A percentile compares a stretch with the other conserved stretches of the same genome.
Conservation (phyloP, 1,140 invertebrate genomes). For the Drosophila arizonae region DNA sequence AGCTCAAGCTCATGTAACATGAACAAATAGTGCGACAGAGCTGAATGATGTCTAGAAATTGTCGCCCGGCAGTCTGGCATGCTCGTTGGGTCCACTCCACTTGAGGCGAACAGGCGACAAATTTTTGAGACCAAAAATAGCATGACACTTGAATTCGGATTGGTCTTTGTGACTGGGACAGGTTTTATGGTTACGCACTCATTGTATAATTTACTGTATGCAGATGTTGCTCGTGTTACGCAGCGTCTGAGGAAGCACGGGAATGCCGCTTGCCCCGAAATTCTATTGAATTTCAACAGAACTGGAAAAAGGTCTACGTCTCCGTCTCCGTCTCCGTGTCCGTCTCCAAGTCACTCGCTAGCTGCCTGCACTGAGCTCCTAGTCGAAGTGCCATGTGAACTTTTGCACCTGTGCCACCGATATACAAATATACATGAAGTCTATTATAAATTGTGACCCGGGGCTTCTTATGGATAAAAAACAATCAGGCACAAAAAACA, state of each 20-base stretch:
- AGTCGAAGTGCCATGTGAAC: slow-evolving; percentile 53
- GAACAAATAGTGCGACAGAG: slow-evolving; percentile 64
- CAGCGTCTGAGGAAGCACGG: slow-evolving; percentile 41
- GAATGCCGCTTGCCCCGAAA: slow-evolving; percentile 52
- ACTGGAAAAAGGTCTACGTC: slow-evolving; percentile 26
- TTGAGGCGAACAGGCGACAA: slow-evolving; percentile 68
- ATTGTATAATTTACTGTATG: slow-evolving; percentile 73
- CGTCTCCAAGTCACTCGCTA: slow-evolving; percentile 1
- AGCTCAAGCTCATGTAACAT: slow-evolving; percentile 62
- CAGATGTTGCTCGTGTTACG: slow-evolving; percentile 56
- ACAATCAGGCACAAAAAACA: slow-evolving; percentile 62
- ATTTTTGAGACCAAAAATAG: slow-evolving; percentile 73
- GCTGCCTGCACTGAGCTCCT: background rate
- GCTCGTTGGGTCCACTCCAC: slow-evolving; percentile 44
- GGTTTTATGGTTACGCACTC: slow-evolving; percentile 72
- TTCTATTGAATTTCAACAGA: slow-evolving; percentile 75
- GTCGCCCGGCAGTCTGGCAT: slow-evolving; percentile 71
- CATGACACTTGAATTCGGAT: slow-evolving; percentile 76
- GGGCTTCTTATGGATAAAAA: slow-evolving; percentile 76
- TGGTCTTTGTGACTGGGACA: slow-evolving; percentile 50
- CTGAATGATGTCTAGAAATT: slow-evolving; percentile 57
- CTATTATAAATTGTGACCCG: slow-evolving; percentile 69
- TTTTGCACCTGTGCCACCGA: slow-evolving; percentile 61
- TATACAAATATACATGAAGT: slow-evolving; percentile 36
- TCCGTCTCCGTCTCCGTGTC: background rate